phyloP scores from a whole-genome alignment of 2,888 invertebrate genomes.

The Dicycla oo region DNA sequence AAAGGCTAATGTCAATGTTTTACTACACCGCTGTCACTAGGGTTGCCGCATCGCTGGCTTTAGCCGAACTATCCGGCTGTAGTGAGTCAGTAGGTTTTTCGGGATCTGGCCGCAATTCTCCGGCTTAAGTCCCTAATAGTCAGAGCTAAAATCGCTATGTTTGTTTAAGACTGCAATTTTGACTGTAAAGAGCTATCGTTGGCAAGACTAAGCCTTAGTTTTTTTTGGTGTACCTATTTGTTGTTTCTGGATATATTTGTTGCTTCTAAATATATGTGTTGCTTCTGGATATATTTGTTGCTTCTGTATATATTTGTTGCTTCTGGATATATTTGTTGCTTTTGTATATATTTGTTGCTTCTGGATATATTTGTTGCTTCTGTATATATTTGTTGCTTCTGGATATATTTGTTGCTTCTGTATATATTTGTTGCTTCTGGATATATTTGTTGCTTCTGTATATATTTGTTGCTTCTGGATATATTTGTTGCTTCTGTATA shows the following conservation, averaged over 20 bases:
- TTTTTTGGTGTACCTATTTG: too few relatives aligned
- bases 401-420: slow-evolving; percentile 37
- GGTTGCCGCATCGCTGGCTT: slow-evolving; percentile 50
- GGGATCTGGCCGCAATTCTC: slow-evolving; percentile 46
- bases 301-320: slow-evolving; percentile 17
- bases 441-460: background rate
- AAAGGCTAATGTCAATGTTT: slow-evolving; percentile 78
- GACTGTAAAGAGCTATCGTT: slow-evolving; percentile 48
- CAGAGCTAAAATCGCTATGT: slow-evolving; percentile 45
- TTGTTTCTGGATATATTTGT: slow-evolving; percentile 26
- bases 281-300: slow-evolving; percentile 36
- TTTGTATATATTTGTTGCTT: slow-evolving; percentile 40
- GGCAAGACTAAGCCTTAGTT: slow-evolving; percentile 30
- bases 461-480: slow-evolving; percentile 32
- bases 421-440: background rate
- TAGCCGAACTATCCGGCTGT: slow-evolving; percentile 21
- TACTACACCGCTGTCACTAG: slow-evolving; percentile 62
- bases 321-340: background rate
- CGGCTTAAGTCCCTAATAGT: slow-evolving; percentile 29
- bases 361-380: slow-evolving; percentile 2
- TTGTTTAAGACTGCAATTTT: slow-evolving; percentile 59
- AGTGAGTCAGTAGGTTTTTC: slow-evolving; percentile 40
- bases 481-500: background rate
- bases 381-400: background rate
- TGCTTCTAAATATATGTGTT: background rate